Conservation (phyloP, 2,888 invertebrate genomes). For the Trachelus stipa region DNA sequence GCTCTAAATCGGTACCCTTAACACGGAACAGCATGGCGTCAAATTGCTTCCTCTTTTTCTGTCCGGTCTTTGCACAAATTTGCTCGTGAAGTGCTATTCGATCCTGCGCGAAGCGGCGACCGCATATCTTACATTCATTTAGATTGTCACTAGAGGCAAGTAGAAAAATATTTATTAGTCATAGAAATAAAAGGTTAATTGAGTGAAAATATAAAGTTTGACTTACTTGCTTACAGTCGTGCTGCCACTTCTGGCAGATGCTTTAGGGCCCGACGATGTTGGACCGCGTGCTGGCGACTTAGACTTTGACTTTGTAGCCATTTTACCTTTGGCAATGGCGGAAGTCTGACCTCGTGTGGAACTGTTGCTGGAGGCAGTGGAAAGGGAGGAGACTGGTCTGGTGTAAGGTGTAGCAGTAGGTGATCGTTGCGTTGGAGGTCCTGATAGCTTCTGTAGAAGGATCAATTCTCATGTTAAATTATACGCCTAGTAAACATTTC, state of each 20-base stretch:
- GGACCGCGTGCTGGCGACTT: constrained; percentile 29
- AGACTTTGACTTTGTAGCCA: constrained; percentile 40
- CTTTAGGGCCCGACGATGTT: constrained; percentile 22
- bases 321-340: constrained; percentile 36
- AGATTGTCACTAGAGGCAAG: constrained; percentile 59
- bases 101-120: constrained; percentile 84
- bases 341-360: constrained; percentile 40
- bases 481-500: background rate
- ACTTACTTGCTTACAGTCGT: constrained; percentile 23
- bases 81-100: constrained; percentile 84
- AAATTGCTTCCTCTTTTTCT: constrained; percentile 90
- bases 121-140: constrained; percentile 78
- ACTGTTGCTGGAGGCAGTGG: constrained; percentile 43
- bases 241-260: constrained; percentile 14
- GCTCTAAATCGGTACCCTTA: constrained; percentile 89
- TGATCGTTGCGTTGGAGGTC: constrained; percentile 25
- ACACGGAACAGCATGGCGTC: constrained; percentile 93
- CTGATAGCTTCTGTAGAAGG: constrained; percentile 8
- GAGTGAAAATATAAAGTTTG: background rate
- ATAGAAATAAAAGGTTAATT: constrained; percentile 3
- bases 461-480: constrained; percentile 1
- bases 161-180: background rate
- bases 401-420: constrained; percentile 34
- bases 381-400: constrained; percentile 40
- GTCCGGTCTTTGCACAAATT: constrained; percentile 83